Percentiles rank a stretch among this genome's conserved stretches.
Conservation (phyloP, 2,113 vertebrate genomes). For the Semicossyphus pulcher region DNA sequence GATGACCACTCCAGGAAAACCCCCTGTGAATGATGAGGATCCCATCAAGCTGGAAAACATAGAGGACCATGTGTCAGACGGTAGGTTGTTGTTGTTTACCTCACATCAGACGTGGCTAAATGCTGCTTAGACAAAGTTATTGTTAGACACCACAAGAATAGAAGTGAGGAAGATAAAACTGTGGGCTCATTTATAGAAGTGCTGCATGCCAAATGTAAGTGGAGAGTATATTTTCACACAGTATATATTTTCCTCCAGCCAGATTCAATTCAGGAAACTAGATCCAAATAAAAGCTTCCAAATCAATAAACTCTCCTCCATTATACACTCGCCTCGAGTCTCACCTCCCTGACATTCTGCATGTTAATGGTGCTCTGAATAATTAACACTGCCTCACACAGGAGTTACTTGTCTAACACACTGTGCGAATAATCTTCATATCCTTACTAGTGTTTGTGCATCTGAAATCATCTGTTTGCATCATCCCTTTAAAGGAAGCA, state of each 20-base stretch:
- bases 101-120: neutral
- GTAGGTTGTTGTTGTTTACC: constrained; percentile 31
- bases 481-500: constrained; percentile 26
- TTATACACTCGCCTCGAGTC: constrained; percentile 27
- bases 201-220: constrained; percentile 4
- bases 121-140: neutral
- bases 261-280: constrained; percentile 36
- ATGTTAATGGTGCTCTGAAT: constrained; percentile 45
- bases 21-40: constrained; percentile 23
- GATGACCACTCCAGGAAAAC: constrained; percentile 53
- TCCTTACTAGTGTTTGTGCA: no score
- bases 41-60: constrained; percentile 7
- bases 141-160: neutral
- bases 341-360: constrained; percentile 25
- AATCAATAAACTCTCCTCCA: constrained; percentile 53
- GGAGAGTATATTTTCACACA: constrained; percentile 28
- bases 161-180: neutral
- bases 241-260: constrained; percentile 12
- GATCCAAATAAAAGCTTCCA: constrained; percentile 46
- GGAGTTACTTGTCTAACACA: neutral
- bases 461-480: neutral
- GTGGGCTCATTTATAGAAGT: neutral
- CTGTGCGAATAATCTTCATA: no score
- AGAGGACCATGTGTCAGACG: constrained; percentile 14
- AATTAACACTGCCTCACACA: constrained; percentile 34